Evolutionary conservation across 2,113 vertebrate species (phyloP).

Genomic region (Myrmecobius fasciatus): DNA sequence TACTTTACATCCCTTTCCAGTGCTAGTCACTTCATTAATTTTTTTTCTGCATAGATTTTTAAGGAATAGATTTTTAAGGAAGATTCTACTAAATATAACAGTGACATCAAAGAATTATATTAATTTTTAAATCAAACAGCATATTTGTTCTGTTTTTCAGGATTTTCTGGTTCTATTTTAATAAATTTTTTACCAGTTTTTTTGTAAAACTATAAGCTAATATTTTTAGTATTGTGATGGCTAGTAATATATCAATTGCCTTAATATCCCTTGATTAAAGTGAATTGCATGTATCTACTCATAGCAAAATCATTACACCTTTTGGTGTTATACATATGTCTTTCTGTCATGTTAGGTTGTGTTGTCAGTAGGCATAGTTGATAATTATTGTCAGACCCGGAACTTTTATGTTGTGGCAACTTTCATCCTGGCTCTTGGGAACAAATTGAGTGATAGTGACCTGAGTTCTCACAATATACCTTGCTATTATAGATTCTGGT

Average conservation of each 20-base stretch:
- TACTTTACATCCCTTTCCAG: not conserved
- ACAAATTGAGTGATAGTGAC: not conserved
- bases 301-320: not conserved
- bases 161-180: slow-evolving; percentile 10
- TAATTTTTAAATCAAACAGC: slow-evolving; percentile 44
- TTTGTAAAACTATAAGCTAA: slow-evolving; percentile 3
- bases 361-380: not conserved
- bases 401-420: not conserved
- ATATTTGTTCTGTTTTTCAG: slow-evolving; percentile 10
- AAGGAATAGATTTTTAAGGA: not conserved
- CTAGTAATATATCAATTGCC: slow-evolving; percentile 11
- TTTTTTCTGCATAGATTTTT: slow-evolving; percentile 1
- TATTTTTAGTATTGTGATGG: slow-evolving; percentile 11
- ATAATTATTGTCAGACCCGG: not conserved
- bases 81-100: slow-evolving; percentile 9
- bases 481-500: not conserved
- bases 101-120: slow-evolving; percentile 29
- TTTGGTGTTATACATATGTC: not conserved
- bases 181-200: slow-evolving; percentile 13
- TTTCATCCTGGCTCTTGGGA: not conserved
- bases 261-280: slow-evolving; percentile 12
- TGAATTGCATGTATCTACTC: not conserved
- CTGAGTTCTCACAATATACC: not conserved
- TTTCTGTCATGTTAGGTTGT: slow-evolving; percentile 1
- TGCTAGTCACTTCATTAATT: not conserved